A percentile compares a stretch with the other conserved stretches of the same genome.
Conservation (phyloP, 1,140 invertebrate genomes). For the Monochamus saltuarius region DNA sequence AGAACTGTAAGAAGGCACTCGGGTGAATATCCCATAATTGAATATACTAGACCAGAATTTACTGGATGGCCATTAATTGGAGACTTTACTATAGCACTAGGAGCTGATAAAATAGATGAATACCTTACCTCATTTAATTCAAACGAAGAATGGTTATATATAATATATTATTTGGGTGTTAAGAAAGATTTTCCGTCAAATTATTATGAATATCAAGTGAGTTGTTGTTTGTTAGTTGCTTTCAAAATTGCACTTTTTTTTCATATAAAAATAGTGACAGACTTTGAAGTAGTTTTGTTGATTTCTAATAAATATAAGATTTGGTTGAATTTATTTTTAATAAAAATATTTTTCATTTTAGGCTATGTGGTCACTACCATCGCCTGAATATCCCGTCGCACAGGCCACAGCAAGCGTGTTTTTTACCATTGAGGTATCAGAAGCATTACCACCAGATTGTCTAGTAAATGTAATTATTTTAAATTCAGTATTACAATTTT, state of each 20-base stretch:
- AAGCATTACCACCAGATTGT: slow-evolving; percentile 18
- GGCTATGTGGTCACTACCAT: slow-evolving; percentile 29
- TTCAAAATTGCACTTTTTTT: too few relatives aligned
- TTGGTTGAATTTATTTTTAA: neutral
- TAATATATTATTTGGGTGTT: slow-evolving; percentile 25
- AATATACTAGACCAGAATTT: neutral
- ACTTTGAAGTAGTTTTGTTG: too few relatives aligned
- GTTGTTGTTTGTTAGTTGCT: too few relatives aligned
- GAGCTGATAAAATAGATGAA: slow-evolving; percentile 27
- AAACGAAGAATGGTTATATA: slow-evolving; percentile 30
- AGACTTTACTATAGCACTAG: slow-evolving; percentile 21
- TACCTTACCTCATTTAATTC: slow-evolving; percentile 20
- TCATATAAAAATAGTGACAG: too few relatives aligned
- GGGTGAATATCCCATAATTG: neutral
- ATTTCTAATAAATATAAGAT: too few relatives aligned
- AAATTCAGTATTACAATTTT: neutral
- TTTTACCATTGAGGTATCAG: slow-evolving; percentile 31
- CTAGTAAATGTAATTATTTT: slow-evolving; percentile 21
- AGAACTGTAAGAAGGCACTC: neutral
- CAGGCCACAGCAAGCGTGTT: slow-evolving; percentile 31
- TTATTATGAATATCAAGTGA: slow-evolving; percentile 26
- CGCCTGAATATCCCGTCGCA: slow-evolving; percentile 28
- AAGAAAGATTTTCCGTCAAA: neutral
- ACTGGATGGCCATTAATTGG: slow-evolving; percentile 23
- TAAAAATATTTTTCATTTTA: slow-evolving; percentile 10